A percentile compares a stretch with the other conserved stretches of the same genome.
phyloP scores from a whole-genome alignment of 2,888 invertebrate genomes.

The Caenorhabditis zanzibari region DNA sequence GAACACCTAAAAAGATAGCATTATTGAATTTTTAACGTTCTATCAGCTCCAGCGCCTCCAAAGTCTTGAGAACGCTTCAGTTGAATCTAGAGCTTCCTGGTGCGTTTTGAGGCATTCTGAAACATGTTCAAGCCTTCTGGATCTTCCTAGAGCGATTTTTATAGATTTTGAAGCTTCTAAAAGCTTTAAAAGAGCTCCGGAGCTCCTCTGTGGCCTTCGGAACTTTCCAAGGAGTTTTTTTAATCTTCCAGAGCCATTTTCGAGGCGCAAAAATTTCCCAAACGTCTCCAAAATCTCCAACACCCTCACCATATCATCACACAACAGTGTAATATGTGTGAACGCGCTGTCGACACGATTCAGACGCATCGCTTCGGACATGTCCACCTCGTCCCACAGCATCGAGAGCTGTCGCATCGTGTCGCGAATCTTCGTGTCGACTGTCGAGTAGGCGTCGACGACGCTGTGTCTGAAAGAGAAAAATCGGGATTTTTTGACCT shows the following conservation, averaged over 20 bases:
- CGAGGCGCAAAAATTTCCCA: neutral
- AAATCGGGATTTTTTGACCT: neutral
- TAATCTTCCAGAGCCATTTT: neutral
- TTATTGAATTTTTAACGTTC: too few species aligned
- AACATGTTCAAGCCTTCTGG: too few species aligned
- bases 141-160: neutral
- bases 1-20: too few species aligned
- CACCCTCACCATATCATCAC: slow-evolving; percentile 61
- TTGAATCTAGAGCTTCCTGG: too few species aligned
- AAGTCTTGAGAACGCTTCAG: too few species aligned
- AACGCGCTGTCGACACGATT: slow-evolving; percentile 63
- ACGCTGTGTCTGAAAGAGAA: slow-evolving; percentile 58
- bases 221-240: too few species aligned
- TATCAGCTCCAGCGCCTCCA: too few species aligned
- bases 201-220: too few species aligned
- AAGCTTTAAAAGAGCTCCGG: neutral
- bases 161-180: neutral
- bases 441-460: slow-evolving; percentile 55
- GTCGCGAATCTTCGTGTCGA: slow-evolving; percentile 57
- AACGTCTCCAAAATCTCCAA: too few species aligned
- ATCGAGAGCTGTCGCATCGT: slow-evolving; percentile 57
- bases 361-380: slow-evolving; percentile 54
- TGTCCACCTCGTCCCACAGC: slow-evolving; percentile 59
- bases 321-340: slow-evolving; percentile 48
- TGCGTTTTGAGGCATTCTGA: too few species aligned